Percentiles rank a stretch among this genome's conserved stretches.
phyloP scores from a whole-genome alignment of 2,797 vertebrate genomes.

The Mastacembelus armatus region DNA sequence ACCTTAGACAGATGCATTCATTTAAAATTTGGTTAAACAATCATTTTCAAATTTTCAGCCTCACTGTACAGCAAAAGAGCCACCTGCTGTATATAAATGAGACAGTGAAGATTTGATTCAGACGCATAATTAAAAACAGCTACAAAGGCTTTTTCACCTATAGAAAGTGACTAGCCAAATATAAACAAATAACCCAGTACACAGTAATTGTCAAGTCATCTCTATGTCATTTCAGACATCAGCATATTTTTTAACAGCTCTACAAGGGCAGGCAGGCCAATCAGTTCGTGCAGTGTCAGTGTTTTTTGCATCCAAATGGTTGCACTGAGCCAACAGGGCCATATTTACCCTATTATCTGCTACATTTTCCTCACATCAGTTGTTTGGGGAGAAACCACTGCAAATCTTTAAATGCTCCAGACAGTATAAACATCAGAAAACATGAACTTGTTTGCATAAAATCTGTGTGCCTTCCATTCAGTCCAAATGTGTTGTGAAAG shows the following conservation, averaged over 20 bases:
- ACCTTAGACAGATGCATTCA: not conserved
- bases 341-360: conserved; percentile 35
- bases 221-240: conserved; percentile 23
- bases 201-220: not conserved
- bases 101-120: not conserved
- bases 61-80: not conserved
- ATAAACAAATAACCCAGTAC: not conserved
- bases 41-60: not conserved
- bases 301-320: conserved; percentile 30
- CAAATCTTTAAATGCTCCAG: conserved; percentile 32
- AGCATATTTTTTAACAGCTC: conserved; percentile 19
- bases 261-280: conserved; percentile 3
- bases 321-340: conserved; percentile 26
- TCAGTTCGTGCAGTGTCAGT: conserved; percentile 13
- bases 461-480: too few species aligned
- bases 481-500: too few species aligned
- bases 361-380: conserved; percentile 28
- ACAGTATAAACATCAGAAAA: conserved; percentile 32
- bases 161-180: not conserved
- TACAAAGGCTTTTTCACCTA: not conserved
- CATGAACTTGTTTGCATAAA: conserved; percentile 21
- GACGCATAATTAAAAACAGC: not conserved
- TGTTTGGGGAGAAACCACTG: conserved; percentile 27
- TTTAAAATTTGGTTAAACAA: conserved; percentile 15
- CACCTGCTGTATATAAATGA: not conserved